phyloP scores from a whole-genome alignment of 2,888 invertebrate genomes.

The Heliconius hortense region DNA sequence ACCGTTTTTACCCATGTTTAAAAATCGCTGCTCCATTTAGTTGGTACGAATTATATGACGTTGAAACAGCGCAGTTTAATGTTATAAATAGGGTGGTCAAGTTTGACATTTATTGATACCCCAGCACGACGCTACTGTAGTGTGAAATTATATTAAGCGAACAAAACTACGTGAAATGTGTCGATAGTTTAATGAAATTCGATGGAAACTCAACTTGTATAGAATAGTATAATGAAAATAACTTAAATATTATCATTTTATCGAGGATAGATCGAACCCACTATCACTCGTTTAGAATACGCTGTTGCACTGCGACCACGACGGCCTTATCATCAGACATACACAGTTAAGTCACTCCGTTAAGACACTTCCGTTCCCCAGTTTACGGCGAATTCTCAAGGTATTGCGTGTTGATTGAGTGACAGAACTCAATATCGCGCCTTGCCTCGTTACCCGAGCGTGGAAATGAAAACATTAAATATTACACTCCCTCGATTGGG shows the following conservation, averaged over 20 bases:
- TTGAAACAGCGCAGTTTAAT: neutral
- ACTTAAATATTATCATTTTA: no score
- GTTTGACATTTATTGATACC: conserved; percentile 6
- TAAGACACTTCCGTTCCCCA: neutral
- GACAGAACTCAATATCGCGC: neutral
- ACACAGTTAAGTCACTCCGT: no score
- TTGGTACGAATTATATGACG: neutral
- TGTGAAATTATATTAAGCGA: neutral
- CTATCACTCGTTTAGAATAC: no score
- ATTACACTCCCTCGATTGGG: neutral
- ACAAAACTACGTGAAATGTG: neutral
- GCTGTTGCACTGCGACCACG: no score
- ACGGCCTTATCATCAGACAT: no score
- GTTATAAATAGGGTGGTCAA: conserved; percentile 10
- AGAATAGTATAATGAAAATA: no score
- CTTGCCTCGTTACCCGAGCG: neutral
- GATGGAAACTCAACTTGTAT: no score
- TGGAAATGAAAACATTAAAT: neutral
- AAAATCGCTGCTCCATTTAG: no score
- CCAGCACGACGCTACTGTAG: neutral
- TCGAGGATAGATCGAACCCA: no score
- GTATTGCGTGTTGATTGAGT: neutral
- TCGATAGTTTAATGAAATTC: neutral
- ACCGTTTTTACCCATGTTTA: no score
- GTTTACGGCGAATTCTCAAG: neutral